A percentile compares a stretch with the other conserved stretches of the same genome.
phyloP scores from a whole-genome alignment of 2,888 invertebrate species.

The Chrysolina haemoptera region DNA sequence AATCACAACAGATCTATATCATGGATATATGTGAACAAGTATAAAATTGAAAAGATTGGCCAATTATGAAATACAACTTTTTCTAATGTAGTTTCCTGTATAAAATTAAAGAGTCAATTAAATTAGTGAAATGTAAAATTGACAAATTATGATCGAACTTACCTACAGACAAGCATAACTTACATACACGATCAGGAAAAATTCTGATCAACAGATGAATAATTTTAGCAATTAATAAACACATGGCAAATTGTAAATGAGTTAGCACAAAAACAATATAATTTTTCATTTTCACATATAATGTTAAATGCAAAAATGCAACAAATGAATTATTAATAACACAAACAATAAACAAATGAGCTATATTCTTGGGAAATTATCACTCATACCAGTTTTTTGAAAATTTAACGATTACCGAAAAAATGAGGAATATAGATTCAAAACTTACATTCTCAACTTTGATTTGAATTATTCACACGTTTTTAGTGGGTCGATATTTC shows the following conservation, averaged over 20 bases:
- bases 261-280: not conserved
- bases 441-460: slow-evolving; percentile 18
- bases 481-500: not conserved
- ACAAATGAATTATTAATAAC: not conserved
- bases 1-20: no score
- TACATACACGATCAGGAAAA: no score
- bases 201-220: not conserved
- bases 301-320: not conserved
- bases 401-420: not conserved
- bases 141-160: no score
- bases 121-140: no score
- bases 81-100: not conserved
- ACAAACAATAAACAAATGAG: not conserved
- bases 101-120: no score
- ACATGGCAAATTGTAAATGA: slow-evolving; percentile 23
- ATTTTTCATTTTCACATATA: not conserved
- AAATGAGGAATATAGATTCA: slow-evolving; percentile 13
- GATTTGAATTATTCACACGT: not conserved
- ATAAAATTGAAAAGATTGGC: no score
- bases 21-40: no score
- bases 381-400: not conserved
- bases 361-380: not conserved
- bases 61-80: not conserved
- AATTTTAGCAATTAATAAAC: not conserved
- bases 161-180: no score